Conservation (phyloP, 2,797 vertebrate species). For the Sebastes trivittatus region DNA sequence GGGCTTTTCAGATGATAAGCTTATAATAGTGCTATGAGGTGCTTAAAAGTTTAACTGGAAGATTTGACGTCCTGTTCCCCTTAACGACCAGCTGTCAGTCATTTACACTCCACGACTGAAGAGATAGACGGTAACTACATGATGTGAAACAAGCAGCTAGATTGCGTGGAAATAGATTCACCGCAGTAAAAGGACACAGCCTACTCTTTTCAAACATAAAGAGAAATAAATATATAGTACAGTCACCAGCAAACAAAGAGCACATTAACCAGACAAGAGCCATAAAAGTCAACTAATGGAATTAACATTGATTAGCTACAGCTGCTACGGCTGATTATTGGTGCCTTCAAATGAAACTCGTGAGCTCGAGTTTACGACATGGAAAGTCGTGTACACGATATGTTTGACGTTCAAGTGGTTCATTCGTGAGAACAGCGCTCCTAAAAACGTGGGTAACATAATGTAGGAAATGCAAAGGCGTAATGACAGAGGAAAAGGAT, state of each 20-base stretch:
- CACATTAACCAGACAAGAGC: background rate
- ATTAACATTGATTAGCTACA: too few relatives aligned
- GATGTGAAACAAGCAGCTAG: background rate
- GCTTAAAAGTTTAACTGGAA: constrained; percentile 8
- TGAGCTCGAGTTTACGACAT: too few relatives aligned
- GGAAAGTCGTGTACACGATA: too few relatives aligned
- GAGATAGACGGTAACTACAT: background rate
- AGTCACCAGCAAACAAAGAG: background rate
- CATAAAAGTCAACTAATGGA: too few relatives aligned
- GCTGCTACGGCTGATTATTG: too few relatives aligned
- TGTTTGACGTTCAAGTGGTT: too few relatives aligned
- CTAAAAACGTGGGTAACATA: too few relatives aligned
- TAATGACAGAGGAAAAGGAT: too few relatives aligned
- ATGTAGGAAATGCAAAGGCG: too few relatives aligned
- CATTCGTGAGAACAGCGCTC: too few relatives aligned
- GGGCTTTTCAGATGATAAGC: background rate
- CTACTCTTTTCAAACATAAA: background rate
- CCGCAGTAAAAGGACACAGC: background rate
- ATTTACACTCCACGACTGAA: background rate
- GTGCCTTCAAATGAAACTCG: too few relatives aligned
- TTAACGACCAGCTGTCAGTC: constrained; percentile 1
- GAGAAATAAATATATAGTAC: too few relatives aligned
- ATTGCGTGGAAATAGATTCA: background rate
- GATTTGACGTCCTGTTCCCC: background rate
- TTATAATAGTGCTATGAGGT: background rate